Evolutionary conservation across 2,113 vertebrate genomes (phyloP), one percentile per base, ranked within the genome.

Genomic region (Gambusia affinis): DNA sequence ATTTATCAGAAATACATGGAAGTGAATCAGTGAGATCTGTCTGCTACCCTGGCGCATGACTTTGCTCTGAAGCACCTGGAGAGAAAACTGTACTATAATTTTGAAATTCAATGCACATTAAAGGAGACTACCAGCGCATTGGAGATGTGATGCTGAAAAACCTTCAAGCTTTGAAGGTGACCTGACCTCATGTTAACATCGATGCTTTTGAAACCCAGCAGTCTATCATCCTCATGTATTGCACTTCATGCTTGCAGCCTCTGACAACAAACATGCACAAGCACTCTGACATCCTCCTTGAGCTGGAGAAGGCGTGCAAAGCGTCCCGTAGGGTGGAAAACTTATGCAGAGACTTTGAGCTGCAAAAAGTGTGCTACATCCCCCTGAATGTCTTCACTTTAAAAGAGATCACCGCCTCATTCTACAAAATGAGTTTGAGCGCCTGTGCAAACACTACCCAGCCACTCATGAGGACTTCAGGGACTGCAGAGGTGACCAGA

Each of bases 341-440:
- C 27, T 86, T 97, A 60, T 98, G 96, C 94, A 92, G 97, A 71
- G 97, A 99, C 87, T 99, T 99, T 67, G 98, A 99, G 87, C 94
- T 97, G 88, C 97, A 99, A 84, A 99, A 99, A 84, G 98, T 97
- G 82, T 99, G 98, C 85, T 99, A 99, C 90, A 86, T 99, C 83
- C 97, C 98, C 5, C 95, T 99, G 84, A 99, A 97, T 62, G 95
- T 96, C 78, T n/a, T n/a, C n/a, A n/a, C n/a, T n/a, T n/a, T n/a
- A n/a, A n/a, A n/a, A n/a, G n/a, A n/a, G n/a, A n/a, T n/a, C 98
- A 99, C 92, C 96, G 98, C 84, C 96, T 99, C 73, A 93, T 96
- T 93, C 98, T n/a, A n/a, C n/a, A n/a, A n/a, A n/a, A n/a, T n/a
- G n/a, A n/a, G n/a, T n/a, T n/a, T n/a, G 97, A 98, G 91, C 94